A percentile compares a stretch with the other conserved stretches of the same genome.
These are phyloP conservation scores for Drosophila kanapiae DNA, from an alignment of 1,140 invertebrate genomes.

Conservation along the genomic window DNA sequence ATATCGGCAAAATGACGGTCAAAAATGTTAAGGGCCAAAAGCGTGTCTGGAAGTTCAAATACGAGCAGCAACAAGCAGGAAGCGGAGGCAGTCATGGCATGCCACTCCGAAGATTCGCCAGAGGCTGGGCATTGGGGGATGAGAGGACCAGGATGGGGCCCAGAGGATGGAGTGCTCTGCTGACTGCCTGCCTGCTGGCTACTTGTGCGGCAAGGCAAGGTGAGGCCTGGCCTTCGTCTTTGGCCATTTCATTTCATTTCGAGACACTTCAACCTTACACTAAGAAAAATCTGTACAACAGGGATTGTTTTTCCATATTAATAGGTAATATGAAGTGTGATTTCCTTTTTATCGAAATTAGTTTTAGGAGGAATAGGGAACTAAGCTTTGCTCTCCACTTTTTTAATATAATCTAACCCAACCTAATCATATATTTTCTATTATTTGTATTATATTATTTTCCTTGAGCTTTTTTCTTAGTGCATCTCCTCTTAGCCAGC, in stretches of 20 bases:
- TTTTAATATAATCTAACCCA: too few relatives aligned
- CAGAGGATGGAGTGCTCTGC: slow-evolving; percentile 18
- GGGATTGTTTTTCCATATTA: background rate
- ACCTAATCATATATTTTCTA: background rate
- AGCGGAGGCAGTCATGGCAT: slow-evolving; percentile 57
- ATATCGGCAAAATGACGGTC: slow-evolving; percentile 82
- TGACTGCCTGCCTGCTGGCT: slow-evolving; percentile 60
- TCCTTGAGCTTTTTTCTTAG: background rate
- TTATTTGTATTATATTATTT: background rate
- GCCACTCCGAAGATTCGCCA: slow-evolving; percentile 47
- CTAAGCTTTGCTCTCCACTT: too few relatives aligned
- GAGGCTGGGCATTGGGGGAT: slow-evolving; percentile 1
- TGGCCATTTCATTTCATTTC: slow-evolving; percentile 41
- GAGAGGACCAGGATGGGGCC: slow-evolving; percentile 19
- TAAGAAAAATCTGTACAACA: background rate
- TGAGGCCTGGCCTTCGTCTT: slow-evolving; percentile 50
- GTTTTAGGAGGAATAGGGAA: too few relatives aligned
- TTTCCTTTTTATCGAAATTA: background rate
- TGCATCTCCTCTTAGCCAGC: slow-evolving; percentile 8
- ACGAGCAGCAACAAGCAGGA: slow-evolving; percentile 57
- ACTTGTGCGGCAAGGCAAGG: slow-evolving; percentile 78
- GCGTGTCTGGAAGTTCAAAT: slow-evolving; percentile 84
- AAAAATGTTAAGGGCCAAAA: slow-evolving; percentile 84
- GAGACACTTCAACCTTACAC: slow-evolving; percentile 20
- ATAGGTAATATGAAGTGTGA: background rate